Conservation (phyloP, 2,797 vertebrate genomes). For the Urocyon cinereoargenteus region DNA sequence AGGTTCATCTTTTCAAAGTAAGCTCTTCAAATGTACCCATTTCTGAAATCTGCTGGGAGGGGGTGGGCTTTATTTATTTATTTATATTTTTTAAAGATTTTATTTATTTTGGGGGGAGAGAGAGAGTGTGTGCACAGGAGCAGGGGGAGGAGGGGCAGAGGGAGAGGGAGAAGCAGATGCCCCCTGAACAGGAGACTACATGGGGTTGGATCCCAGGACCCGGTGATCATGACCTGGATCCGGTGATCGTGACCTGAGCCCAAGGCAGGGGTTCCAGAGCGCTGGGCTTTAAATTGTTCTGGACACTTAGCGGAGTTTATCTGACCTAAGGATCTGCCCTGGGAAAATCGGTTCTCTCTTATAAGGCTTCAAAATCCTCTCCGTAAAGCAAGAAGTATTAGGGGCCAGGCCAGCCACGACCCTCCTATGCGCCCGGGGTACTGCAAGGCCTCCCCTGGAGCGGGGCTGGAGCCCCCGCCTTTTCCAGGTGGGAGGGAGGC, state of each 20-base stretch:
- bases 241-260: too few species aligned
- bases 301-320: neutral
- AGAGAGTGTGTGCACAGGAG: too few species aligned
- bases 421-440: neutral
- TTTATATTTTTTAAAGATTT: too few species aligned
- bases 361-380: neutral
- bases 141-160: too few species aligned
- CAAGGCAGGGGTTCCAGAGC: too few species aligned
- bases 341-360: neutral
- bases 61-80: too few species aligned
- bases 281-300: neutral
- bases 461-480: neutral
- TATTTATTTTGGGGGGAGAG: too few species aligned
- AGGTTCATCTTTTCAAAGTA: neutral
- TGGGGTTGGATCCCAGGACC: too few species aligned
- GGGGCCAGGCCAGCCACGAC: neutral
- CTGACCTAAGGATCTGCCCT: neutral
- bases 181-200: too few species aligned
- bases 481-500: neutral
- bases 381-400: neutral
- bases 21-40: neutral
- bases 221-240: too few species aligned
- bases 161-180: too few species aligned
- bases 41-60: neutral
- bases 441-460: neutral